phyloP scores from a whole-genome alignment of 2,797 vertebrate species.

The Onychomys leucogaster region DNA sequence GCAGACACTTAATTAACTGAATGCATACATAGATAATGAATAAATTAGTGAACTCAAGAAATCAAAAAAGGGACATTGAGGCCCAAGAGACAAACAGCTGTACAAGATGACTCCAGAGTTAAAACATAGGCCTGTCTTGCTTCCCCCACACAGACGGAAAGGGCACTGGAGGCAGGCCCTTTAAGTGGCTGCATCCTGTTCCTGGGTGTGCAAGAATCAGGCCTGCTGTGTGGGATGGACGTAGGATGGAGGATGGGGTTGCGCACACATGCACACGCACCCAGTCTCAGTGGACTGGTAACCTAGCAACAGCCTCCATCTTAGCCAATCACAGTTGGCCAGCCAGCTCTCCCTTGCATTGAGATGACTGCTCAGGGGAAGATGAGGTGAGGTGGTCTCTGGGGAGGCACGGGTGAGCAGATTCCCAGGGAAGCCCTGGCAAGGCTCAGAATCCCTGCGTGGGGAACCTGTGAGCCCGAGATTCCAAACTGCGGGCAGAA shows the following conservation, averaged over 20 bases:
- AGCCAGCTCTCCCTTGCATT: neutral
- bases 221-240: neutral
- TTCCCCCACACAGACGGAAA: neutral
- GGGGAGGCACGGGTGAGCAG: neutral
- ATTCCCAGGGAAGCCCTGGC: conserved; percentile 33
- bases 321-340: conserved; percentile 68
- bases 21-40: neutral
- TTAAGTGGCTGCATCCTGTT: conserved; percentile 7
- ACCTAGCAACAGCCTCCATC: conserved; percentile 78
- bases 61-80: neutral
- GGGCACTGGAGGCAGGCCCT: neutral
- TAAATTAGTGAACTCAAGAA: neutral
- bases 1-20: neutral
- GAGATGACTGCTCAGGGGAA: neutral
- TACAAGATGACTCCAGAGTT: neutral
- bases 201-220: conserved; percentile 18
- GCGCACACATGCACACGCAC: neutral
- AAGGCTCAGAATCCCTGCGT: neutral
- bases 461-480: neutral
- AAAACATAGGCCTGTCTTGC: neutral
- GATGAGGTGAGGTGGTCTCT: neutral
- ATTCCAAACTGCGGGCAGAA: conserved; percentile 38
- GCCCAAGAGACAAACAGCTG: neutral
- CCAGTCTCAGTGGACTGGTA: conserved; percentile 57
- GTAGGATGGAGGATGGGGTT: conserved; percentile 7